A percentile compares a stretch with the other conserved stretches of the same genome.
Evolutionary conservation across 1,140 invertebrate species (phyloP).

Genomic region (Brachionus rubens): DNA sequence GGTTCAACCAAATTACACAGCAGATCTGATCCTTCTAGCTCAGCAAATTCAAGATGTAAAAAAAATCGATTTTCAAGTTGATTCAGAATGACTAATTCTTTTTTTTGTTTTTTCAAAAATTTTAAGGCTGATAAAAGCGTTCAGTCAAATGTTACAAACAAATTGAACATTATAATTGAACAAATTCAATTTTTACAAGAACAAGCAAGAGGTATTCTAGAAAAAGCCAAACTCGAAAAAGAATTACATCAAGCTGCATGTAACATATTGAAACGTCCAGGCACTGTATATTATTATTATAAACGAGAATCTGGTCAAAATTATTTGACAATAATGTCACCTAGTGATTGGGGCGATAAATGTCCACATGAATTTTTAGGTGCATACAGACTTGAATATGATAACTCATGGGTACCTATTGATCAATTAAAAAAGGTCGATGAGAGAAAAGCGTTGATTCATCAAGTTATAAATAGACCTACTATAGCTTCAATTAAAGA

Average conservation of each 20-base stretch:
- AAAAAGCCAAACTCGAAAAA: constrained; percentile 65
- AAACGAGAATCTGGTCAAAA: constrained; percentile 64
- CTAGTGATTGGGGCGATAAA: constrained; percentile 68
- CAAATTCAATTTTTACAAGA: constrained; percentile 34
- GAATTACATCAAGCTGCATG: constrained; percentile 69
- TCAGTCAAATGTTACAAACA: constrained; percentile 42
- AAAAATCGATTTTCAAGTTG: too few relatives aligned
- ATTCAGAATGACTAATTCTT: too few relatives aligned
- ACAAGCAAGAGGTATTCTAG: constrained; percentile 52
- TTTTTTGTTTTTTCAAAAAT: background rate
- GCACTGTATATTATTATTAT: constrained; percentile 71
- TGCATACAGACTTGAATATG: constrained; percentile 68
- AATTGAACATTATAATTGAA: constrained; percentile 43
- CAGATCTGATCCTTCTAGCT: constrained; percentile 23
- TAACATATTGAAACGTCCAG: constrained; percentile 71
- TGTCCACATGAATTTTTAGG: constrained; percentile 67
- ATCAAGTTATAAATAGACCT: constrained; percentile 22
- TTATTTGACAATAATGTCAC: constrained; percentile 73
- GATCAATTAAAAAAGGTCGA: constrained; percentile 50
- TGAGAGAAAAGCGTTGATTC: constrained; percentile 42
- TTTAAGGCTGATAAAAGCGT: constrained; percentile 42
- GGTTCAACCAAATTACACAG: constrained; percentile 37
- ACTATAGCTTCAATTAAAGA: constrained; percentile 23
- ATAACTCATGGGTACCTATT: constrained; percentile 68
- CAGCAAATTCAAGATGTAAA: constrained; percentile 44